phyloP scores from a whole-genome alignment of 2,113 vertebrate species.

The Coturnix japonica region DNA sequence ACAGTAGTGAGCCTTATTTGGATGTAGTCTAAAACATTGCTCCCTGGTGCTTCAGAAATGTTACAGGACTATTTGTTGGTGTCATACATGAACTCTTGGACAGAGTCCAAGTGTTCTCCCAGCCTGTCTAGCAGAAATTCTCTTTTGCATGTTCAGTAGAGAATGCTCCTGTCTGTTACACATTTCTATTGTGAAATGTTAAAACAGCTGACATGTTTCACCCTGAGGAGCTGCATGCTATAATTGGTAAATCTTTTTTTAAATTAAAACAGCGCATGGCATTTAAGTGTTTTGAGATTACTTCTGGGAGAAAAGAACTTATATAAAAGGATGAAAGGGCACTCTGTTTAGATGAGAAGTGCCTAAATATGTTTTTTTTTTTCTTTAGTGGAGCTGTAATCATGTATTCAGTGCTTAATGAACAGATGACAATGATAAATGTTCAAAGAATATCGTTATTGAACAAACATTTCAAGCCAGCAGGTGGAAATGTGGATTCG shows the following conservation, averaged over 20 bases:
- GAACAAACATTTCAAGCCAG: conserved; percentile 1
- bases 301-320: background rate
- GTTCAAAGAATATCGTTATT: background rate
- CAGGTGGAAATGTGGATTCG: conserved; percentile 2
- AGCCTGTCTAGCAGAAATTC: background rate
- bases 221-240: background rate
- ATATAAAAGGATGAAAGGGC: background rate
- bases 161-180: background rate
- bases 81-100: background rate
- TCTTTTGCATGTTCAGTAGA: background rate
- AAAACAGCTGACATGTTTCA: background rate
- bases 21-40: background rate
- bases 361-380: background rate
- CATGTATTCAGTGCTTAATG: background rate
- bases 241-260: conserved; percentile 3
- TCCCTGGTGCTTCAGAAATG: background rate
- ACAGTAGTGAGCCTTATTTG: background rate
- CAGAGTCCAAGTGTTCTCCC: background rate
- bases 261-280: background rate
- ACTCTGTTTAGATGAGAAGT: background rate
- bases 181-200: background rate
- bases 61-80: background rate
- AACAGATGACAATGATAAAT: conserved; percentile 30
- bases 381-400: conserved; percentile 14
- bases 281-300: conserved; percentile 12